Evolutionary conservation across 2,113 vertebrate species (phyloP).

Genomic region (Eretmochelys imbricata): DNA sequence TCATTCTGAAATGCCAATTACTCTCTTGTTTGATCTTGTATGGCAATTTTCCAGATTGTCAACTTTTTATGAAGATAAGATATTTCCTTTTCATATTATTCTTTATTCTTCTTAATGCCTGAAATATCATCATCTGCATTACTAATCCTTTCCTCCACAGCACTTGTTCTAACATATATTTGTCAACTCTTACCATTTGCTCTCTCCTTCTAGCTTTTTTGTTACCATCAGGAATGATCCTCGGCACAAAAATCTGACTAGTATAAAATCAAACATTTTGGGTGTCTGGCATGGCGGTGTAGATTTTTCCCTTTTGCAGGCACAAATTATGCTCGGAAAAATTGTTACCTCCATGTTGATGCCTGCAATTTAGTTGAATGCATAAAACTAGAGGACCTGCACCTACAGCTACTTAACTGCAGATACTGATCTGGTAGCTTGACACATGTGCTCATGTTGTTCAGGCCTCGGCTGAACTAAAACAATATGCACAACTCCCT

Average conservation of each 20-base stretch:
- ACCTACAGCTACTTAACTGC: neutral
- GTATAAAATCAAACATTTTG: neutral
- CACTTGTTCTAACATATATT: neutral
- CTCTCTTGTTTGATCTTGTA: constrained; percentile 26
- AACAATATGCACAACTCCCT: neutral
- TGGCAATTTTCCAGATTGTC: constrained; percentile 38
- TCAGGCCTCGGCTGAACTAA: neutral
- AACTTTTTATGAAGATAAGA: constrained; percentile 18
- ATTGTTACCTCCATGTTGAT: neutral
- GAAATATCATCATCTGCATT: constrained; percentile 37
- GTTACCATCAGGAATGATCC: neutral
- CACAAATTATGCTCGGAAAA: neutral
- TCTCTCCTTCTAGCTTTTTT: neutral
- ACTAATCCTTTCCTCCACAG: constrained; percentile 12
- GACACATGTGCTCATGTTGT: neutral
- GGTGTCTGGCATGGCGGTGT: neutral
- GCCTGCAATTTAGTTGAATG: neutral
- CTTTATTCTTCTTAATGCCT: constrained; percentile 37
- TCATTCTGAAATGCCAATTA: constrained; percentile 42
- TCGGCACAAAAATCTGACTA: neutral
- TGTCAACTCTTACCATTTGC: neutral
- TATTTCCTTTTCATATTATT: constrained; percentile 35
- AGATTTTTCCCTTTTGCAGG: neutral
- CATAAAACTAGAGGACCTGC: neutral
- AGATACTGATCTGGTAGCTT: neutral